Conservation (phyloP, 2,797 vertebrate species). For the Carduelis carduelis region DNA sequence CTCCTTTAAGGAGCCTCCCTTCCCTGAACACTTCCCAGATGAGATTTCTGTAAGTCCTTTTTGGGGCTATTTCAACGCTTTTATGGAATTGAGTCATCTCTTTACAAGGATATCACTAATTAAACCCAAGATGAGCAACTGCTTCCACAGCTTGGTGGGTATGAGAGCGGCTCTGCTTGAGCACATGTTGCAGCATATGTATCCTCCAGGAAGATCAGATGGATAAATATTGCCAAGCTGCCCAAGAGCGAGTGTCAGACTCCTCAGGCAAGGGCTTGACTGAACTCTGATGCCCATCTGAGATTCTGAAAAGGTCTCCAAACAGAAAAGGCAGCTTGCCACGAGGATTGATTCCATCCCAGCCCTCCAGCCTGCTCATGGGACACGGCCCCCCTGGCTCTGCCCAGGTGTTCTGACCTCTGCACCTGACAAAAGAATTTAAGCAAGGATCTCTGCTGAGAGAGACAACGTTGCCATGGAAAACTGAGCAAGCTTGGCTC, state of each 20-base stretch:
- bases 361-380: background rate
- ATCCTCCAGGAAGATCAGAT: background rate
- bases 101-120: background rate
- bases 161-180: fast-evolving
- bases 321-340: background rate
- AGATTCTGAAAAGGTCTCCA: background rate
- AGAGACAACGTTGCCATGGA: background rate
- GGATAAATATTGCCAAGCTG: background rate
- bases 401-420: background rate
- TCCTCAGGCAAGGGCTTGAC: background rate
- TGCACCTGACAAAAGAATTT: background rate
- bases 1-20: background rate
- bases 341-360: background rate
- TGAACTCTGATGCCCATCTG: background rate
- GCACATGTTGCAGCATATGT: background rate
- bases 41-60: background rate
- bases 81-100: background rate
- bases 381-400: background rate
- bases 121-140: constrained; percentile 10
- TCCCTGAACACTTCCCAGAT: background rate
- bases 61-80: background rate
- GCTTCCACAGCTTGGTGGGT: background rate
- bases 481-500: background rate
- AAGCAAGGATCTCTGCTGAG: background rate
- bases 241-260: background rate